Percentiles rank a stretch among this genome's conserved stretches.
These are phyloP conservation scores for Semaprochilodus insignis DNA, from an alignment of 2,797 vertebrate species.

Conservation along the genomic window DNA sequence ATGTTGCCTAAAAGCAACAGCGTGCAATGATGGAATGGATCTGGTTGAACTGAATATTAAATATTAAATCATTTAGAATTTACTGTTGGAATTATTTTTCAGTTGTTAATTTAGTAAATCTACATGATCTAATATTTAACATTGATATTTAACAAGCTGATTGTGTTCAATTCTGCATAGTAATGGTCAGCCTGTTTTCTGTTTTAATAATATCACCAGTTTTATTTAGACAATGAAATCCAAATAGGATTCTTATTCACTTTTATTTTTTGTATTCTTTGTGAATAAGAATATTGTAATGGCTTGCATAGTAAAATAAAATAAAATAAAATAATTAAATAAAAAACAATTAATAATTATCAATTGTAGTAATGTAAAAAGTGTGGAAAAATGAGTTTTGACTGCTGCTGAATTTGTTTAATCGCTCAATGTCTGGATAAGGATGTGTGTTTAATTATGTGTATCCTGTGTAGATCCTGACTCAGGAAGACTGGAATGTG, in stretches of 20 bases:
- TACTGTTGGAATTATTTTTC: neutral
- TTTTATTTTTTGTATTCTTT: neutral
- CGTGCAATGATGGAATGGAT: neutral
- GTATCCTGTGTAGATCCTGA: slow-evolving; percentile 79
- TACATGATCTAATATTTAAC: neutral
- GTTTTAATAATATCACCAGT: no score
- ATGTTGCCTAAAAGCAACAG: neutral
- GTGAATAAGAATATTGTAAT: no score
- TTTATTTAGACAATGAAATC: neutral
- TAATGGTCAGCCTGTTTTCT: no score
- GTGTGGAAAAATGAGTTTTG: no score
- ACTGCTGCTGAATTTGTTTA: neutral
- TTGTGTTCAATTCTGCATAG: no score
- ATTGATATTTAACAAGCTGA: no score
- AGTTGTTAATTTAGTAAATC: neutral
- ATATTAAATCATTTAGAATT: no score
- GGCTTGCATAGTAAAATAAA: no score
- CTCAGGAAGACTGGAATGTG: slow-evolving; percentile 90
- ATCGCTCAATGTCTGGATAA: neutral
- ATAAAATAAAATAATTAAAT: no score
- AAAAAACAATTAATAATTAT: no score
- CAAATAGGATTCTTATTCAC: no score
- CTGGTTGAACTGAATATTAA: neutral
- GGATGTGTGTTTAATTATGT: neutral
- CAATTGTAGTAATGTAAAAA: no score